These are phyloP conservation scores for Micromussa lordhowensis DNA, from an alignment of 92 coral and sea anemone genomes.

Conservation along the genomic window DNA sequence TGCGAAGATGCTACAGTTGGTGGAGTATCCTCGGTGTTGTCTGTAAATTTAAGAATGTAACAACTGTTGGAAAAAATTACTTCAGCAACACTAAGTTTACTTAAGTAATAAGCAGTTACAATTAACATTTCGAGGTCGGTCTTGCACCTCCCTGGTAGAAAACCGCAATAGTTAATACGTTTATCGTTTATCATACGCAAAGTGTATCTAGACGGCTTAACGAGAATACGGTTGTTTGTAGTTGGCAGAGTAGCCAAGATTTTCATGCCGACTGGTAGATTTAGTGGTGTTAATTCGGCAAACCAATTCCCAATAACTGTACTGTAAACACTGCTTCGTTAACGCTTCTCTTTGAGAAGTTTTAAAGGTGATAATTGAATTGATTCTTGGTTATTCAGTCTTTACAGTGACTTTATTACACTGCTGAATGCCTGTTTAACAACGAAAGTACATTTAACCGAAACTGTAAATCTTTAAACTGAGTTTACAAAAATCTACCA, in stretches of 20 bases:
- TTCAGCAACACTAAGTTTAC: background rate
- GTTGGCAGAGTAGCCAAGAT: constrained; percentile 17
- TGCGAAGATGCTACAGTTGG: constrained; percentile 66
- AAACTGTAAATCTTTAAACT: background rate
- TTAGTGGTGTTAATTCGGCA: constrained; percentile 2
- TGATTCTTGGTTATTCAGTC: background rate
- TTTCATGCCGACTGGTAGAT: constrained; percentile 36
- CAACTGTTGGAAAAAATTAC: background rate
- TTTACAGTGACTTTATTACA: background rate
- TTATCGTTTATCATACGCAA: constrained; percentile 51
- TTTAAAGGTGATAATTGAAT: constrained; percentile 17
- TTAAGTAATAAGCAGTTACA: background rate
- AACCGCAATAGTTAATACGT: constrained; percentile 29
- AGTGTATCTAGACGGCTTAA: constrained; percentile 22
- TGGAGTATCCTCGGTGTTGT: constrained; percentile 69
- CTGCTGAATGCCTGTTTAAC: constrained; percentile 3
- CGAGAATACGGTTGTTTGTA: constrained; percentile 2
- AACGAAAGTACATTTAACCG: background rate
- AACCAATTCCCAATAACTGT: background rate
- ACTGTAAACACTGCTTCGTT: background rate
- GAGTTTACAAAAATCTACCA: background rate
- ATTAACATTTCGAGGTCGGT: background rate
- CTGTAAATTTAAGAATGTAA: constrained; percentile 30
- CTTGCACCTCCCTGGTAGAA: constrained; percentile 5
- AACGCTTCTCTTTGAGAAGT: constrained; percentile 8